phyloP scores from a whole-genome alignment of 2,888 invertebrate species.

The Andrena praecox region DNA sequence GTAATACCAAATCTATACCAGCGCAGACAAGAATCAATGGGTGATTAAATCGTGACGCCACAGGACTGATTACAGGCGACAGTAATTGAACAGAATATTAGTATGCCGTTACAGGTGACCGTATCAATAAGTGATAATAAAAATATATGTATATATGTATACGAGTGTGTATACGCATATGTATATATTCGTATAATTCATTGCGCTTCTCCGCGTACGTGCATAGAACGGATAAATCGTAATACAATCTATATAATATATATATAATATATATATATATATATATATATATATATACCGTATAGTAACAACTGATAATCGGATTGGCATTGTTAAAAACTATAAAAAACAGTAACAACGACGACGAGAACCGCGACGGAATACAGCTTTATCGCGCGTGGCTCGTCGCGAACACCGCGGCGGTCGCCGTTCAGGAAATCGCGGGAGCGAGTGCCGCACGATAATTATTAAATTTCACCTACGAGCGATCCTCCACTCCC shows the following conservation, averaged over 20 bases:
- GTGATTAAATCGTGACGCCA: constrained; percentile 30
- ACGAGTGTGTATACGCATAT: constrained; percentile 2
- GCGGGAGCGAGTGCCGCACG: neutral
- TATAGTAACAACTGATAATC: constrained; percentile 54
- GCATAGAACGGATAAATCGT: constrained; percentile 27
- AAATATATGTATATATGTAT: constrained; percentile 32
- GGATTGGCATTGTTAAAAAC: constrained; percentile 55
- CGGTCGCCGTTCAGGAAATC: neutral
- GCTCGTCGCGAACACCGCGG: constrained; percentile 14
- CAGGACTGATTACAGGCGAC: constrained; percentile 34
- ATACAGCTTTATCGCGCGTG: neutral
- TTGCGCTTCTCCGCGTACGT: neutral
- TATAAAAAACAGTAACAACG: constrained; percentile 60
- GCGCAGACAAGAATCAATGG: constrained; percentile 22
- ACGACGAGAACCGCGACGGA: constrained; percentile 25
- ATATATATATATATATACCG: constrained; percentile 1
- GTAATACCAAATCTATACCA: constrained; percentile 23
- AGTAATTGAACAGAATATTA: constrained; percentile 42
- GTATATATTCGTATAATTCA: constrained; percentile 5
- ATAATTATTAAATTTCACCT: neutral
- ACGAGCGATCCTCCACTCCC: neutral
- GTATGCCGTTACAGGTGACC: constrained; percentile 22
- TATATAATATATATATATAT: constrained; percentile 1
- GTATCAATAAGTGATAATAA: constrained; percentile 37
- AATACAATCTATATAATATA: constrained; percentile 18